Evolutionary conservation across 2,888 invertebrate species (phyloP), one percentile per base, ranked within the genome.

Genomic region (Sipha maydis): DNA sequence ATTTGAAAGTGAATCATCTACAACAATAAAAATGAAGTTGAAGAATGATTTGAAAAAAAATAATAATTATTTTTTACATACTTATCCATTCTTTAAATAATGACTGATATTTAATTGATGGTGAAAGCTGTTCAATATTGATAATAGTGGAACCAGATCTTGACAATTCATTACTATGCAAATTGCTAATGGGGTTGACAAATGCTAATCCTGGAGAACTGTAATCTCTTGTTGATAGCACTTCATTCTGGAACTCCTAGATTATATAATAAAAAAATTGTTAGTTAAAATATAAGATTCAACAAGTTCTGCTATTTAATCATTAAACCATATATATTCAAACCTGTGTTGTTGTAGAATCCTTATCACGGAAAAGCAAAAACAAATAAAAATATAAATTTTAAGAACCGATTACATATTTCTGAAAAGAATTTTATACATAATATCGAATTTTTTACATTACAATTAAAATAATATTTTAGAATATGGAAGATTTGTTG

Each of bases 1-100:
- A 91, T 95, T 94, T 90, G 93, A 93, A 90, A 92, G 92, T 17
- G 92, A 92, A 77, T 92, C 93, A 91, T 92, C 94, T 94, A 91
- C 31, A 91, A 91, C 73, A 90, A 31, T 38, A 76, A 9, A 80
- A 28, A 28, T 41, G 11, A 67, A 76, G 28, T 21, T 28, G 2
- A 56, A 21, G 31, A 38, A 38, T 75, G 7, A 41, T 21, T 31
- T 31, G 1, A 71, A 9, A 69, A 41, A 31, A n/a, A 25, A 34
- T 67, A 67, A 7, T 61, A 28, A 69, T 41, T 25, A 3, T 17
- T 17, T 38, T 31, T 9, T 9, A 85, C 78, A 77, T 82, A 88
- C 88, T 88, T 67, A 82, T 25, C 88, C 88, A 88, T 75, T 88
- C 88, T 88, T 88, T 88, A 56, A 88, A 76, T 67, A 88, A 82